Conservation (phyloP, 2,113 vertebrate species). For the Pavo muticus region DNA sequence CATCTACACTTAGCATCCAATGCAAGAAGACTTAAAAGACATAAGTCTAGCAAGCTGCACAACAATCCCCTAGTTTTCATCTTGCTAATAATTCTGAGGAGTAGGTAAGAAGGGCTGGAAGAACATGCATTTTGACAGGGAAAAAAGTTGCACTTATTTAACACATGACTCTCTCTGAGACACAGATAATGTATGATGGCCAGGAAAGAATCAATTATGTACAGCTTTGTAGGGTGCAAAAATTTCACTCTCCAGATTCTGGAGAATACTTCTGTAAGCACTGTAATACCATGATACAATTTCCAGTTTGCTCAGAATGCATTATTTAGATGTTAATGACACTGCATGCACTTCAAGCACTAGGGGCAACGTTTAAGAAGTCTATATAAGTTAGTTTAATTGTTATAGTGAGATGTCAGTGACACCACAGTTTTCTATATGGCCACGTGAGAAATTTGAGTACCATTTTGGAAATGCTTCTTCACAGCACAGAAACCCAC, state of each 20-base stretch:
- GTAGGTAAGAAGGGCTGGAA: neutral
- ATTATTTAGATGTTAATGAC: neutral
- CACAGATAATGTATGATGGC: neutral
- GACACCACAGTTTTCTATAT: neutral
- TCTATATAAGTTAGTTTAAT: neutral
- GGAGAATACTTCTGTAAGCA: neutral
- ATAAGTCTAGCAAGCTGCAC: neutral
- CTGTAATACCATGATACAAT: neutral
- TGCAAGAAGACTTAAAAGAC: neutral
- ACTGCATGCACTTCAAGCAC: rapidly evolving
- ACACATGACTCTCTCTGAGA: neutral
- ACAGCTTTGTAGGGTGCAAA: neutral
- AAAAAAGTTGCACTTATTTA: neutral
- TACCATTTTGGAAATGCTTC: neutral
- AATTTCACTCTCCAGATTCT: neutral
- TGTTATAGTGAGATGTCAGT: neutral
- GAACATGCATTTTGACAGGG: neutral
- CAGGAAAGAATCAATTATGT: neutral
- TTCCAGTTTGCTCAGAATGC: neutral
- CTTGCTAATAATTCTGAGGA: neutral
- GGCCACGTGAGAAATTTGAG: neutral
- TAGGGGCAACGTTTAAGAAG: neutral
- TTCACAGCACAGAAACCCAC: neutral
- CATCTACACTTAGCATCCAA: neutral
- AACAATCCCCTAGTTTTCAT: neutral